A percentile compares a stretch with the other conserved stretches of the same genome.
These are phyloP conservation scores for Dromius quadrimaculatus DNA, from an alignment of 2,888 invertebrate genomes.

Conservation along the genomic window DNA sequence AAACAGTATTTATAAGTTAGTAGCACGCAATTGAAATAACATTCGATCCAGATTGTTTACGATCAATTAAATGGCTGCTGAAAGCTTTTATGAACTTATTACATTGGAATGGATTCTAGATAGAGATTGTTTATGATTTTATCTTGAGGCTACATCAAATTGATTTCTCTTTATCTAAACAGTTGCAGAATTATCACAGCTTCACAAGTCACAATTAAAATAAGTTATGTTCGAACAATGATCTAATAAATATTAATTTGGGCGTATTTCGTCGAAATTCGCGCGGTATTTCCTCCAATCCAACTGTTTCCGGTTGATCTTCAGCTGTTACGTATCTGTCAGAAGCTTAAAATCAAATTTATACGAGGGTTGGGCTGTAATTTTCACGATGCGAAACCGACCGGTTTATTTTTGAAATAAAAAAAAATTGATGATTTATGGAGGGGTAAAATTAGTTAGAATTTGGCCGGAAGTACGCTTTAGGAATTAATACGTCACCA, in stretches of 20 bases:
- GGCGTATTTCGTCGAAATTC: conserved; percentile 35
- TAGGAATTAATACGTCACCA: no score
- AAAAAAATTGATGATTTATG: no score
- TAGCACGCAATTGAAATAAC: conserved; percentile 5
- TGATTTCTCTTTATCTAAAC: not conserved
- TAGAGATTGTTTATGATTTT: conserved; percentile 1
- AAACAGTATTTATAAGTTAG: not conserved
- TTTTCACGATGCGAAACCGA: no score
- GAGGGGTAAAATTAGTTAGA: no score
- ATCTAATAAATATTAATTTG: conserved; percentile 30
- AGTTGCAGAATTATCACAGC: no score
- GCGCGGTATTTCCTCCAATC: conserved; percentile 33
- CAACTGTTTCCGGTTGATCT: conserved; percentile 40
- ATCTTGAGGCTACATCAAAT: not conserved
- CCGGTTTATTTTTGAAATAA: no score
- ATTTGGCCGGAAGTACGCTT: no score
- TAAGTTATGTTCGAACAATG: not conserved
- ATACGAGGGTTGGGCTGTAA: not conserved
- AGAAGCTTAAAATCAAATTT: not conserved
- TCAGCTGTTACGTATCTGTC: conserved; percentile 7
- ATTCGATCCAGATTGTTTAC: conserved; percentile 6
- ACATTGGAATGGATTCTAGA: conserved; percentile 4
- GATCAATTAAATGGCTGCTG: conserved; percentile 12
- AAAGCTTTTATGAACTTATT: not conserved
- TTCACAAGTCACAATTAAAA: no score